Percentiles rank a stretch among this genome's conserved stretches.
Evolutionary conservation across 2,888 invertebrate genomes (phyloP).

Genomic region (Plagodis dolabraria): DNA sequence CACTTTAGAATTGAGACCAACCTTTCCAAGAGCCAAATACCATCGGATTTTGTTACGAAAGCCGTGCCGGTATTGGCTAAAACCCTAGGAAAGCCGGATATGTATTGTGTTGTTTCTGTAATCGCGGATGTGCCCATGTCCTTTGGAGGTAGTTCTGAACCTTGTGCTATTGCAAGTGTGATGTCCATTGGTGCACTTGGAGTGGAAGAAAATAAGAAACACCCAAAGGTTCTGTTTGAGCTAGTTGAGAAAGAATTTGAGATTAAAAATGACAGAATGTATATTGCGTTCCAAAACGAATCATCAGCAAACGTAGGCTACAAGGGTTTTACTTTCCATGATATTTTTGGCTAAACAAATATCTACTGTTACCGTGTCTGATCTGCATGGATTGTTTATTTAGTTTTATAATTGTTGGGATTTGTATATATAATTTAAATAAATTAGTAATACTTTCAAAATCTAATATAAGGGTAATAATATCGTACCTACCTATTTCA

Average conservation of each 20-base stretch:
- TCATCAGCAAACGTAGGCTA: too few relatives aligned
- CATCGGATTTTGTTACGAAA: conserved; percentile 82
- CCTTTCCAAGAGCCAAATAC: conserved; percentile 82
- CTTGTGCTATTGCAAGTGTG: conserved; percentile 86
- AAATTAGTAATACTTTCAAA: too few relatives aligned
- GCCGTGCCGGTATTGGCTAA: conserved; percentile 83
- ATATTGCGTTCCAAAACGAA: too few relatives aligned
- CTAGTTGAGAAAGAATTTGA: conserved; percentile 84
- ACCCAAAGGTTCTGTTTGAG: conserved; percentile 85
- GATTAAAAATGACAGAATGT: conserved; percentile 70
- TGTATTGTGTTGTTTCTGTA: conserved; percentile 86
- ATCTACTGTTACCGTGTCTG: too few relatives aligned
- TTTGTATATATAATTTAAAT: too few relatives aligned
- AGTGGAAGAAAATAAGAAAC: conserved; percentile 86
- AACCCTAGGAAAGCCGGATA: conserved; percentile 86
- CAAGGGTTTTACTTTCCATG: too few relatives aligned
- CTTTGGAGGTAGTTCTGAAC: conserved; percentile 86
- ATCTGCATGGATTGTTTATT: too few relatives aligned
- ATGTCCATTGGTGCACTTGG: conserved; percentile 89
- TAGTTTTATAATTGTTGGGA: too few relatives aligned
- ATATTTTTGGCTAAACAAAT: too few relatives aligned
- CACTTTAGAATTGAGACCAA: conserved; percentile 87
- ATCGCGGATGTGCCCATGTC: conserved; percentile 86
- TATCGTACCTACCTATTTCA: too few relatives aligned
- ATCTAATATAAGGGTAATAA: too few relatives aligned